Conservation (phyloP, 2,888 invertebrate genomes). For the Spisula subtruncata region DNA sequence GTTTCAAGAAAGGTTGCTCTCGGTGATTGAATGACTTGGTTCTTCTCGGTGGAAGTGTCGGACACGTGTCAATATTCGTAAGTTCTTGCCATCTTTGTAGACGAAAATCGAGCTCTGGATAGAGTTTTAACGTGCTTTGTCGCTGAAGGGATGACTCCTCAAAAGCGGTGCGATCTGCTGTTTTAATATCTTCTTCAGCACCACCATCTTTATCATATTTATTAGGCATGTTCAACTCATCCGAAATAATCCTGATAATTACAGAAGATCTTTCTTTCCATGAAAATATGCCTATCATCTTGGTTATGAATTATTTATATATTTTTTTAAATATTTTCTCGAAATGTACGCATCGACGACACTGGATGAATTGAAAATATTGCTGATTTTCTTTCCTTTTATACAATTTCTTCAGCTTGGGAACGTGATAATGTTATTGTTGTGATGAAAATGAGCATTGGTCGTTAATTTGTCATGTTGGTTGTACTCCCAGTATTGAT, state of each 20-base stretch:
- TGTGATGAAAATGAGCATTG: neutral
- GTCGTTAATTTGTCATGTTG: neutral
- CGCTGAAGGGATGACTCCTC: constrained; percentile 1
- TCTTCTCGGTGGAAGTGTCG: constrained; percentile 13
- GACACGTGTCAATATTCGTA: constrained; percentile 9
- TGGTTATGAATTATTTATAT: neutral
- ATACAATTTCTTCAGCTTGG: neutral
- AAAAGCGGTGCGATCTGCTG: constrained; percentile 26
- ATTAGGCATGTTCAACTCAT: neutral
- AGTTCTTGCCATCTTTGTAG: constrained; percentile 34
- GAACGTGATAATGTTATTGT: neutral
- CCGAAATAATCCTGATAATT: neutral
- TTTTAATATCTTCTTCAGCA: constrained; percentile 22
- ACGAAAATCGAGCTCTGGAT: constrained; percentile 2
- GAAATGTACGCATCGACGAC: too few species aligned
- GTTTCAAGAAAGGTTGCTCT: neutral
- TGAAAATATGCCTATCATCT: constrained; percentile 30
- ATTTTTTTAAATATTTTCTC: too few species aligned
- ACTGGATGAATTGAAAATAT: too few species aligned
- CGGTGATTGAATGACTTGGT: neutral
- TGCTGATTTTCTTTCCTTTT: neutral
- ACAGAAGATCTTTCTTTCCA: constrained; percentile 31
- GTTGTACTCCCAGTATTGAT: too few species aligned
- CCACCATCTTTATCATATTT: neutral
- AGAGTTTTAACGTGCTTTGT: neutral